Base-by-base conservation (phyloP, 2,797 vertebrate genomes). In the Phrynocephalus vlangalii region DNA sequence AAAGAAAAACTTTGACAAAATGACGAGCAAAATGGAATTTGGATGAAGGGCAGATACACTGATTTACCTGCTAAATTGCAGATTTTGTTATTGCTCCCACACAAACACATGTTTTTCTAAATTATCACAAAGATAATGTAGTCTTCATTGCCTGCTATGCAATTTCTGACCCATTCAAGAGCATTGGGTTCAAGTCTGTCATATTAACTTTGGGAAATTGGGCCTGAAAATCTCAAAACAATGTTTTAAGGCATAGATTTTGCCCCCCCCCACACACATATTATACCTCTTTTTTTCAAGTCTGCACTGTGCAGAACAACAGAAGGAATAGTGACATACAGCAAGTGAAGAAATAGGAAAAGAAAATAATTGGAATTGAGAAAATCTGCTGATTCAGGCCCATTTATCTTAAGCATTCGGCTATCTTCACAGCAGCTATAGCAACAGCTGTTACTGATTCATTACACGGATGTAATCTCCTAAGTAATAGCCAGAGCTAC, bases 371-470 rank as follows among this genome's bases (percentile, higher is more conserved):
- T 9, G 77, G 87, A 90, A 60, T 15, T 83, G 76, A 79, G 84
- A 82, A 91, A 91, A 89, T 72, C 60, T 5, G 5, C 50, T 76
- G 84, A 88, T 89, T 80, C 79, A 92, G 79, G 70, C 28, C 60
- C 84, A 93, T 92, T 82, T 52, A 85, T 90, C 89, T 93, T 91
- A 28, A 79, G 73, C 73, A 50, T 92, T 86, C 71, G 63, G 88
- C 84, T 83, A 72, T 71, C 88, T 82, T 88, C 87, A 11, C 76
- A 90, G 26, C 56, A 66, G 85, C 89, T 92, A 81, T 88, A 72
- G 77, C 86, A 90, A 89, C 81, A 85, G 88, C 84, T 90, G 79
- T 79, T 86, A 88, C 85, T 90, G 79, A 90, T 89, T 92, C 89
- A 92, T 93, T 90, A 92, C 85, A 10, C 20, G 79, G 78, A 84